Conservation (phyloP, 2,113 vertebrate genomes). For the Sander lucioperca region DNA sequence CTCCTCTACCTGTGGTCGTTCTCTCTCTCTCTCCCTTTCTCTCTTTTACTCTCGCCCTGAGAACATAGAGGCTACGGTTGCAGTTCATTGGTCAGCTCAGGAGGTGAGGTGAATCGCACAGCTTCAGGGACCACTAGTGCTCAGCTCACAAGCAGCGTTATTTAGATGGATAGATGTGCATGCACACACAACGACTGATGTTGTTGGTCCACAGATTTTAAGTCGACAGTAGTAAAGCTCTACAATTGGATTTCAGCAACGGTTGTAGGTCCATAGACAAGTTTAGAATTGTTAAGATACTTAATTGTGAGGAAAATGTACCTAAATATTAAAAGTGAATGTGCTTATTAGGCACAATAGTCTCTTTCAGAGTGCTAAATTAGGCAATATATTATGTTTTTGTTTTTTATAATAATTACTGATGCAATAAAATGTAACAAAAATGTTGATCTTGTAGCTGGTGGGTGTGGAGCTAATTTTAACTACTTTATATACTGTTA, state of each 20-base stretch:
- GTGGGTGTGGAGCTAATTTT: background rate
- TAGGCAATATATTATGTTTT: background rate
- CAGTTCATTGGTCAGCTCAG: conserved; percentile 61
- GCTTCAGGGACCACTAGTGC: conserved; percentile 37
- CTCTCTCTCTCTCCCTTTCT: background rate
- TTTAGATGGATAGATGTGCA: conserved; percentile 7
- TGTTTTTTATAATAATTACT: background rate
- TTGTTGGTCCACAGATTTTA: conserved; percentile 17
- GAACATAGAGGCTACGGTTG: conserved; percentile 38
- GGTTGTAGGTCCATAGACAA: background rate
- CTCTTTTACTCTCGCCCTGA: conserved; percentile 6
- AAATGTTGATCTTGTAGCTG: background rate
- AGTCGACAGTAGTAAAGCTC: background rate
- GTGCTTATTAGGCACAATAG: background rate
- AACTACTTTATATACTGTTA: background rate
- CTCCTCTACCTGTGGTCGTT: background rate
- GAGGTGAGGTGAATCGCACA: conserved; percentile 49
- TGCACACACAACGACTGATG: background rate
- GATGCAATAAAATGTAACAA: background rate
- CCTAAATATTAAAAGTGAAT: background rate
- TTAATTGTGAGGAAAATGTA: background rate
- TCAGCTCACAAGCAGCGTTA: conserved; percentile 34
- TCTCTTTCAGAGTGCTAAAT: background rate
- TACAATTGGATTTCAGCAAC: background rate
- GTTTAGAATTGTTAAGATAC: background rate